Evolutionary conservation across 1,140 invertebrate genomes (phyloP), one percentile per base, ranked within the genome.

Genomic region (Mamestra configurata): DNA sequence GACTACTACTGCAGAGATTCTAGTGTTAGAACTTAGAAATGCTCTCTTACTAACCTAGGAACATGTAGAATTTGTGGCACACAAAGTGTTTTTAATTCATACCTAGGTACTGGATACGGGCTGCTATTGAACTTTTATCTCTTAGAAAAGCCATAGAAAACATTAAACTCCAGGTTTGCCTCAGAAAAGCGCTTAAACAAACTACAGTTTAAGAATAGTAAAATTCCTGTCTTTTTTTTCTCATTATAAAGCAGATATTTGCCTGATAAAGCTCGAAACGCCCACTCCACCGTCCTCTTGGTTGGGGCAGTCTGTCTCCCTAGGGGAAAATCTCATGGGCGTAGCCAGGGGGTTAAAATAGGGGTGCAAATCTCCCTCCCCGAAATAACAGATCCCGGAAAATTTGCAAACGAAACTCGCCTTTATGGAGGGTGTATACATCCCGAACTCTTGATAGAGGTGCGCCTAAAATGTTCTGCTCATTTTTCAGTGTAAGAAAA

Each of bases 341-440:
- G 61, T 66, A 40, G 35, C 35, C 61, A 8, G 61, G 35, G 35
- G 35, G 59, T 64, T 13, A 35, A 20, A 22, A 22, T 66, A 64
- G 59, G 59, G 59, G 59, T 64, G 31, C 31, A 40, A 66, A 66
- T 66, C 35, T 43, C 61, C 61, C 61, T 40, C 61, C 61, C 61
- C 61, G 10, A 64, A 66, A 49, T 49, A 57, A 57, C 24, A 10
- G 22, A 40, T 31, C 20, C 35, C 7, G 61, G 61, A 40, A 66
- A 66, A 66, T 66, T 40, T 66, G 61, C 61, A 66, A 43, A 66
- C 35, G 61, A 66, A 66, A 40, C 22, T 66, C 18, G 35, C n/a
- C 35, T 40, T 66, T 66, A 66, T 4, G 11, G n/a, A 40, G 0
- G 6, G 43, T 15, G 15, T 13, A 49, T 49, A n/a, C 15, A 1